Evolutionary conservation across 1,140 invertebrate species (phyloP), one percentile per base, ranked within the genome.

Genomic region (Caenorhabditis tropicalis): DNA sequence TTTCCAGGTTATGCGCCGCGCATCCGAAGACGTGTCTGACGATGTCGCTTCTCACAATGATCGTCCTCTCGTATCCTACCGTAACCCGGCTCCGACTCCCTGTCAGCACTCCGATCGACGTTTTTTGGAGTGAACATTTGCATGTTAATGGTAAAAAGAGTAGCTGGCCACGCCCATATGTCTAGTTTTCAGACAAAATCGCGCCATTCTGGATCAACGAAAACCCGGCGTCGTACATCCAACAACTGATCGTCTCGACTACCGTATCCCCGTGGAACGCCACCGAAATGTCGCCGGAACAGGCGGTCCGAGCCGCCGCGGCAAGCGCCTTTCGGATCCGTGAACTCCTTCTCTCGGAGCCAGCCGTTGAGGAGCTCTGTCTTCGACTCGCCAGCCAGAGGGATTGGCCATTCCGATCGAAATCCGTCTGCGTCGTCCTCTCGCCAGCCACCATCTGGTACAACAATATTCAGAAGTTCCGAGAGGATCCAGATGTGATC

Each of bases 61-160:
- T 89, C 15, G 81, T 89, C 53, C 85, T 89, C 19, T 90, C 87
- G 0, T 89, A 90, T 82, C 88, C 88, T 29, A 89, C 88, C 3
- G 53, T 90, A 6, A 79, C 81, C 16, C 39, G 82, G n/a, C 29
- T 90, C 4, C 39, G 85, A 19, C 51, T 89, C 7, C 88, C 88
- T 19, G 85, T 85, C 21, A 87, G 83, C n/a, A 85, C 70, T 15
- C 89, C 88, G 9, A 88, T 90, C 74, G 89, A 89, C 58, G 87
- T 88, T 1, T 83, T 86, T 33, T 85, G 87, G 85, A 87, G 60
- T 39, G 56, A 74, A 29, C 46, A 39, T 74, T 51, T 74, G 3
- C 48, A 60, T 49, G 49, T 51, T 53, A 51, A 36, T 74, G 81
- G 84, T 53, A 53, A 51, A 19, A 16, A 51, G 49, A 51, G n/a